Percentiles rank a stretch among this genome's conserved stretches.
Evolutionary conservation across 92 coral and sea anemone genomes (phyloP).

Genomic region (Epizoanthus illoricatus): DNA sequence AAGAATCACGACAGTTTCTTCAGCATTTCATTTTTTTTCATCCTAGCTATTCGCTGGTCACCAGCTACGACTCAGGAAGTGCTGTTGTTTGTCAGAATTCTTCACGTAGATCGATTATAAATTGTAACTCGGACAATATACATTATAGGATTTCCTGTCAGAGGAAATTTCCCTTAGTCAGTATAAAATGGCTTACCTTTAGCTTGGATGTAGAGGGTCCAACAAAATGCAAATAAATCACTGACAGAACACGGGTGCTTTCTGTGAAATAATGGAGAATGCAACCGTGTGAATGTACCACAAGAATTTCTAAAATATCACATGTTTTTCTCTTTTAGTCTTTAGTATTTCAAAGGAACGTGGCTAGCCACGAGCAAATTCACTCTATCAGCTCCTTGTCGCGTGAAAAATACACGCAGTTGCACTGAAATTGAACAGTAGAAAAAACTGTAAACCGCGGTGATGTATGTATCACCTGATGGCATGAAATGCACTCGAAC

Average conservation of each 20-base stretch:
- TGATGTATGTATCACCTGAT: slow-evolving; percentile 25
- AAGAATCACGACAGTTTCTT: not conserved
- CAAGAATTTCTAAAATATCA: slow-evolving; percentile 47
- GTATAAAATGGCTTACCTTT: slow-evolving; percentile 69
- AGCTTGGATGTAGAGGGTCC: slow-evolving; percentile 95
- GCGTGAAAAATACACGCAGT: not conserved
- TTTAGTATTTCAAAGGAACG: not conserved
- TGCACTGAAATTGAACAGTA: not conserved
- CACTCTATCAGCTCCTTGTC: not conserved
- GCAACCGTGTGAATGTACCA: slow-evolving; percentile 35
- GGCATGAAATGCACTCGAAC: slow-evolving; percentile 18
- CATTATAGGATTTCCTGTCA: slow-evolving; percentile 3
- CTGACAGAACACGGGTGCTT: slow-evolving; percentile 89
- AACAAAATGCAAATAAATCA: slow-evolving; percentile 91
- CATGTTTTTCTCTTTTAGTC: slow-evolving; percentile 41
- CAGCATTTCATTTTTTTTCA: not conserved
- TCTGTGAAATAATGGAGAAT: slow-evolving; percentile 50
- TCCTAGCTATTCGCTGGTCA: not conserved
- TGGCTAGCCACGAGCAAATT: not conserved
- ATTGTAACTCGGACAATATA: not conserved
- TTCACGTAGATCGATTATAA: not conserved
- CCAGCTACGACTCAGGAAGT: not conserved
- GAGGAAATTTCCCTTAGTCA: not conserved
- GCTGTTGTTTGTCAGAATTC: slow-evolving; percentile 2
- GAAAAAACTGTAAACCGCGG: not conserved